These are phyloP conservation scores for Drosophila prolongata DNA, from an alignment of 2,888 invertebrate species.

Conservation along the genomic window DNA sequence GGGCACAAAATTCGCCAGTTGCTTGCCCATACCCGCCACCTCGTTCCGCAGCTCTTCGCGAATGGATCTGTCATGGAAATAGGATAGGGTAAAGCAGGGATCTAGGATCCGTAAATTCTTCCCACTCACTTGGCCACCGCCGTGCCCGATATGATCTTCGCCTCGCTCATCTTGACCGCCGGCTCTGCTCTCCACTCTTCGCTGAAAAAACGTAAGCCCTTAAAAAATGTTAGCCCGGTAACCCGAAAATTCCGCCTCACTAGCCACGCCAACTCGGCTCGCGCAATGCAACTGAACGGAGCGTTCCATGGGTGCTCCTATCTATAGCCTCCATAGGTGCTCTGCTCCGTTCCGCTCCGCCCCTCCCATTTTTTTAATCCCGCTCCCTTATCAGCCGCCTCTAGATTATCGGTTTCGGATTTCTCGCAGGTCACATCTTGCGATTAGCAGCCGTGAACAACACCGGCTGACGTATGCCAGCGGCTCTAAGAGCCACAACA, in stretches of 20 bases:
- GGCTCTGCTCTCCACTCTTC: slow-evolving; percentile 25
- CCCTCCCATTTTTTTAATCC: slow-evolving; percentile 29
- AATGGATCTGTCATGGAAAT: slow-evolving; percentile 87
- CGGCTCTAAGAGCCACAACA: slow-evolving; percentile 13
- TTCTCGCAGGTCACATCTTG: slow-evolving; percentile 63
- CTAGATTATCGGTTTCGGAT: slow-evolving; percentile 61
- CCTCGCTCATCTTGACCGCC: slow-evolving; percentile 79
- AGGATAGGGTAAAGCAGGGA: background rate
- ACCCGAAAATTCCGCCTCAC: slow-evolving; percentile 23
- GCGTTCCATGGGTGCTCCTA: slow-evolving; percentile 40
- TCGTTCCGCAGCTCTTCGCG: slow-evolving; percentile 88
- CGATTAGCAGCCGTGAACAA: slow-evolving; percentile 40
- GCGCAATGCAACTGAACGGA: slow-evolving; percentile 65
- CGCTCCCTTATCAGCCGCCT: slow-evolving; percentile 55
- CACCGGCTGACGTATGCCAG: slow-evolving; percentile 32
- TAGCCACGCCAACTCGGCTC: slow-evolving; percentile 54
- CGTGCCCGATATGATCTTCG: slow-evolving; percentile 88
- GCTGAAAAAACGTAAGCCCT: slow-evolving; percentile 51
- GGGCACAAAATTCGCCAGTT: slow-evolving; percentile 88
- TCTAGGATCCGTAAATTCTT: too few relatives aligned
- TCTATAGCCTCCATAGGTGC: slow-evolving; percentile 56
- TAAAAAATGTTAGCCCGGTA: slow-evolving; percentile 35
- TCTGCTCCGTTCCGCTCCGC: slow-evolving; percentile 4
- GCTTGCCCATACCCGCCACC: slow-evolving; percentile 86
- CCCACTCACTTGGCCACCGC: slow-evolving; percentile 88